Conservation (phyloP, 2,797 vertebrate genomes). For the Iguana delicatissima region DNA sequence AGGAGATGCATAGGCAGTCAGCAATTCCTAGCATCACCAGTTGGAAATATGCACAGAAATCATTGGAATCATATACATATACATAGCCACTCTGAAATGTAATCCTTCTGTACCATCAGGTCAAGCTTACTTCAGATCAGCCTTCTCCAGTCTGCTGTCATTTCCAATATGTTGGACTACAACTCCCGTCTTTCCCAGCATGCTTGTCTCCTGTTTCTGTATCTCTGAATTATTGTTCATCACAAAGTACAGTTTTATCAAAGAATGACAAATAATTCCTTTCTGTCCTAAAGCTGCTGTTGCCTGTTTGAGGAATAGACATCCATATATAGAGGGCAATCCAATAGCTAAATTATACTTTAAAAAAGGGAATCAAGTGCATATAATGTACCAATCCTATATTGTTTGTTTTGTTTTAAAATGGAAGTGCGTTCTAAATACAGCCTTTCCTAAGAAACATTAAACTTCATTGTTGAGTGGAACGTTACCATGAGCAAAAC, state of each 20-base stretch:
- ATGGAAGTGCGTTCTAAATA: background rate
- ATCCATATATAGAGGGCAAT: background rate
- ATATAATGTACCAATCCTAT: no score
- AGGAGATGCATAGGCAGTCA: no score
- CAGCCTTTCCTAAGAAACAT: background rate
- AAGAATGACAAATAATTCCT: background rate
- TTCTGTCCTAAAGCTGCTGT: background rate
- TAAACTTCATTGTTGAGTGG: background rate
- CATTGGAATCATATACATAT: no score
- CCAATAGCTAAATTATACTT: background rate
- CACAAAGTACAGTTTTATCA: background rate
- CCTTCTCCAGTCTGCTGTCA: background rate
- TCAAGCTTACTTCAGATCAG: background rate
- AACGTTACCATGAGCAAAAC: background rate
- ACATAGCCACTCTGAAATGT: no score
- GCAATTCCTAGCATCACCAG: no score
- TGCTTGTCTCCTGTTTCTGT: background rate
- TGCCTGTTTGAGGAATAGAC: background rate
- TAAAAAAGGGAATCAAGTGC: constrained; percentile 63
- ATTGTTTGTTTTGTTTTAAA: no score
- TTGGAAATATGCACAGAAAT: no score
- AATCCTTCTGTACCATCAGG: background rate
- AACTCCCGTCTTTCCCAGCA: background rate
- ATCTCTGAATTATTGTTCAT: background rate
- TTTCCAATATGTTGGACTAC: background rate